phyloP scores from a whole-genome alignment of 2,113 vertebrate species.

The Oryzias celebensis region DNA sequence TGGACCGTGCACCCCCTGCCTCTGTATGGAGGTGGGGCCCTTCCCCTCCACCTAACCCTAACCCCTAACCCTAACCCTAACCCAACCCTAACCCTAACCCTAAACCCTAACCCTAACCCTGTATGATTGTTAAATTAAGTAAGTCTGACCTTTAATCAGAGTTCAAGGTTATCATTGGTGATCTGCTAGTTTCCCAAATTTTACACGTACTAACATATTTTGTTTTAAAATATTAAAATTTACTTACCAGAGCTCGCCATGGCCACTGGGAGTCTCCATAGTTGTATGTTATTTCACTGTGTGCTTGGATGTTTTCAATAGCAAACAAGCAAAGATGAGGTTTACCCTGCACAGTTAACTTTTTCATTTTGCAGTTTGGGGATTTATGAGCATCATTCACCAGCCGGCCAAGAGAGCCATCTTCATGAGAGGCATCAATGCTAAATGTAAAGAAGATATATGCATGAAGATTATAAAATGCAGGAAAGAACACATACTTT shows the following conservation, averaged over 20 bases:
- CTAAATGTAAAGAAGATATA: no score
- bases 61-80: no score
- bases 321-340: constrained; percentile 5
- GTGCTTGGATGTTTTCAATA: not conserved
- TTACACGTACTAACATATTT: not conserved
- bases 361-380: constrained; percentile 7
- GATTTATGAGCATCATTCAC: constrained; percentile 1
- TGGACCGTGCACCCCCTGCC: no score
- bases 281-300: not conserved
- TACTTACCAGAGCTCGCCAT: constrained; percentile 8
- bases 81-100: no score
- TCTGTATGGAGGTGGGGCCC: no score
- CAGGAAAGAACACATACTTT: no score
- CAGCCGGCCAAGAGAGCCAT: not conserved
- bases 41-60: no score
- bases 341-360: not conserved
- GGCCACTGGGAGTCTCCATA: not conserved
- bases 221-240: not conserved
- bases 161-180: not conserved
- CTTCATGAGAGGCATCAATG: no score
- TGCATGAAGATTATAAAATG: no score
- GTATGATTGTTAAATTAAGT: no score
- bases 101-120: no score
- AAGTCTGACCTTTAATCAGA: not conserved
- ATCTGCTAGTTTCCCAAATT: not conserved